These are phyloP conservation scores for Centrocercus urophasianus DNA, from an alignment of 2,113 vertebrate species.

Conservation along the genomic window DNA sequence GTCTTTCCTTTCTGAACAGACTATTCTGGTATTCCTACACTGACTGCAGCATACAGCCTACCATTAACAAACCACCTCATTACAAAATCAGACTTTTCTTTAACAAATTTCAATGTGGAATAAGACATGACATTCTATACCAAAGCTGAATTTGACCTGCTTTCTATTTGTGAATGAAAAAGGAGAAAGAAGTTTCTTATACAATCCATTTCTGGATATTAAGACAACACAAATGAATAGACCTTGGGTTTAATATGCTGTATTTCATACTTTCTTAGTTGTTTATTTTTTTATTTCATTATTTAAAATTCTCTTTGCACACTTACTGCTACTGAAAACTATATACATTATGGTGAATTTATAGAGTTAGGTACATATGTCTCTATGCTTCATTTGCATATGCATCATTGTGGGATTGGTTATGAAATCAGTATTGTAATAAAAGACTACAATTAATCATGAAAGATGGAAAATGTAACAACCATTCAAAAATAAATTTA, in stretches of 20 bases:
- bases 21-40: background rate
- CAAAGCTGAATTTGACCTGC: background rate
- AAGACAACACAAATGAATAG: background rate
- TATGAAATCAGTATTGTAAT: background rate
- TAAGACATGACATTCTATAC: background rate
- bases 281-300: background rate
- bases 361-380: rapidly evolving
- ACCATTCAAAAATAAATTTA: background rate
- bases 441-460: background rate
- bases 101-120: background rate
- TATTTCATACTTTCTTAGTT: background rate
- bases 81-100: background rate
- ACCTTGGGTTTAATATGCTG: background rate
- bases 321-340: background rate
- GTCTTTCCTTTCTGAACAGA: background rate
- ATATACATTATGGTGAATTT: background rate
- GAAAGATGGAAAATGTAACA: background rate
- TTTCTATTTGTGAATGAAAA: background rate
- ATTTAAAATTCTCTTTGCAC: background rate
- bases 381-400: background rate
- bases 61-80: background rate
- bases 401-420: background rate
- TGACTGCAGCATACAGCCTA: background rate
- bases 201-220: background rate
- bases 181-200: background rate